Evolutionary conservation across 2,888 invertebrate genomes (phyloP).

Genomic region (Notocelia uddmanniana): DNA sequence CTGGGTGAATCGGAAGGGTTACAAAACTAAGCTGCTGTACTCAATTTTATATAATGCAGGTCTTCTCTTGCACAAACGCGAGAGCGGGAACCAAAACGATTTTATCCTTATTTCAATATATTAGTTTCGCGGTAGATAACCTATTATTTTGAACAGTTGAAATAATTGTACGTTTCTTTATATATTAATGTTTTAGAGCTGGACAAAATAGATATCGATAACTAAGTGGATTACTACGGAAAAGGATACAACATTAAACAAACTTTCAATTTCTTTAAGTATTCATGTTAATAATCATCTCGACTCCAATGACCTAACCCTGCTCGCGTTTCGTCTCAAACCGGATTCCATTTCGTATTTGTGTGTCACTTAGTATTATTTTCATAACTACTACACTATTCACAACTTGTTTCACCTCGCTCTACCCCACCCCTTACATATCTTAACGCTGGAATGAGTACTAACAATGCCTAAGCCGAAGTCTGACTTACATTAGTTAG

Average conservation of each 20-base stretch:
- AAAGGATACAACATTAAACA: background rate
- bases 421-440: background rate
- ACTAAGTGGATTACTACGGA: background rate
- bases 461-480: too few relatives aligned
- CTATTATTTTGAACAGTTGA: too few relatives aligned
- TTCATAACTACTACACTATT: constrained; percentile 11
- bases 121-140: too few relatives aligned
- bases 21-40: background rate
- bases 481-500: too few relatives aligned
- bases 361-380: constrained; percentile 31
- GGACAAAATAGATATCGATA: background rate
- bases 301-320: constrained; percentile 13
- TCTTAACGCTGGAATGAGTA: too few relatives aligned
- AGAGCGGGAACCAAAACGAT: too few relatives aligned
- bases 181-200: background rate
- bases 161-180: background rate
- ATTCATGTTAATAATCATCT: background rate
- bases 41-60: too few relatives aligned
- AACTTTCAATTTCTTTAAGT: constrained; percentile 15
- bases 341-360: constrained; percentile 32
- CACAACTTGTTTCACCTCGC: background rate
- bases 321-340: constrained; percentile 31
- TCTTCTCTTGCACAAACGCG: too few relatives aligned
- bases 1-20: background rate
- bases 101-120: too few relatives aligned